These are phyloP conservation scores for Harpagoxenus sublaevis DNA, from an alignment of 2,888 invertebrate genomes.

Conservation along the genomic window DNA sequence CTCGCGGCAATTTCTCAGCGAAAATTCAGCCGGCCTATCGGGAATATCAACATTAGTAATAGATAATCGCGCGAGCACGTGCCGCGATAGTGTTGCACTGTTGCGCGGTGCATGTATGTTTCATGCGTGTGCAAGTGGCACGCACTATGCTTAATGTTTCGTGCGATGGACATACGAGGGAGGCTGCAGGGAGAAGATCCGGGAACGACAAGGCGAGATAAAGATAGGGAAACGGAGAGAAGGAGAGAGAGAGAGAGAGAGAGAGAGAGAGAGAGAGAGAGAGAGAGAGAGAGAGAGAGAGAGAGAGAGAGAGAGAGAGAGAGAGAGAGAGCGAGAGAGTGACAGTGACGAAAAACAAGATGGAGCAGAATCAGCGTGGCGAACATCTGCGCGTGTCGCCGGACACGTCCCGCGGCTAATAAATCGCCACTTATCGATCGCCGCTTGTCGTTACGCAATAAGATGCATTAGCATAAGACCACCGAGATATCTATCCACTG, in stretches of 20 bases:
- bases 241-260: slow-evolving; percentile 9
- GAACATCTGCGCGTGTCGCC: slow-evolving; percentile 74
- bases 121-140: slow-evolving; percentile 43
- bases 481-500: slow-evolving; percentile 49
- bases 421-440: slow-evolving; percentile 73
- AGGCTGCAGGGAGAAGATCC: slow-evolving; percentile 27
- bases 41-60: slow-evolving; percentile 31
- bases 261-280: slow-evolving; percentile 2
- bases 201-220: slow-evolving; percentile 12
- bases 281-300: slow-evolving; percentile 10
- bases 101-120: slow-evolving; percentile 36
- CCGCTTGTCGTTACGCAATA: slow-evolving; percentile 69
- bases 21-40: slow-evolving; percentile 40
- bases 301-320: slow-evolving; percentile 15
- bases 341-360: slow-evolving; percentile 32
- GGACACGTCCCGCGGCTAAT: slow-evolving; percentile 67
- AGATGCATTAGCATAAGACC: slow-evolving; percentile 46
- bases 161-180: slow-evolving; percentile 2
- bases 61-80: slow-evolving; percentile 48
- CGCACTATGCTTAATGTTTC: slow-evolving; percentile 54
- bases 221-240: not conserved
- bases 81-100: slow-evolving; percentile 35
- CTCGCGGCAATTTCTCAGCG: slow-evolving; percentile 30
- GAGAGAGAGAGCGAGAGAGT: slow-evolving; percentile 7
- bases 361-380: slow-evolving; percentile 63